phyloP scores from a whole-genome alignment of 2,797 vertebrate species.

The Coregonus sp. region DNA sequence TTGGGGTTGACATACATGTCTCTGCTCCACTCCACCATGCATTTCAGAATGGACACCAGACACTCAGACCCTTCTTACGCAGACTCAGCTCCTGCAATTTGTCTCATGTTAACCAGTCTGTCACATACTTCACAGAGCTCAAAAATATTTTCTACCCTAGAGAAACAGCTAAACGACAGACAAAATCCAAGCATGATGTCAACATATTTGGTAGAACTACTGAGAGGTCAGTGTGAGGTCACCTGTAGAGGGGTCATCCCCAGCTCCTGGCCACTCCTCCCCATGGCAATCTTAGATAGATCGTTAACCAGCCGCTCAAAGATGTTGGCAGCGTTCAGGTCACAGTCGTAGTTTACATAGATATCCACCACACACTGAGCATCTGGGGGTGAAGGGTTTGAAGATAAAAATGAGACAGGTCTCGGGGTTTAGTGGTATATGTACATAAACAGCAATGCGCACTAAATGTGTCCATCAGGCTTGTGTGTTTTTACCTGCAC shows the following conservation, averaged over 20 bases:
- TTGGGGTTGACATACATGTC: slow-evolving; percentile 98
- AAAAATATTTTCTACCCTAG: background rate
- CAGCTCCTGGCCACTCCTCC: slow-evolving; percentile 93
- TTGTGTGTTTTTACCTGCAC: slow-evolving; percentile 82
- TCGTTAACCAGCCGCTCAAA: slow-evolving; percentile 97
- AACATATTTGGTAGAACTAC: slow-evolving; percentile 46
- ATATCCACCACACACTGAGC: slow-evolving; percentile 98
- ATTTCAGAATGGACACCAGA: slow-evolving; percentile 95
- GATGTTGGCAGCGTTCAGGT: slow-evolving; percentile 97
- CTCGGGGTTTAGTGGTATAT: background rate
- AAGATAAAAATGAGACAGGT: background rate
- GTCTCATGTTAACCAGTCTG: slow-evolving; percentile 1
- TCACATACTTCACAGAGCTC: background rate
- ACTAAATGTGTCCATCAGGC: background rate
- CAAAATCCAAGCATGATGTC: background rate
- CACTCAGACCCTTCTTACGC: slow-evolving; percentile 98
- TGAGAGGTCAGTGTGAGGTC: no score
- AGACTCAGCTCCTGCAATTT: slow-evolving; percentile 88
- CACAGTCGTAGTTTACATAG: slow-evolving; percentile 98
- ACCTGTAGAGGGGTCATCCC: slow-evolving; percentile 85
- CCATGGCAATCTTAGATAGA: slow-evolving; percentile 96
- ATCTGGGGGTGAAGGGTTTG: slow-evolving; percentile 71
- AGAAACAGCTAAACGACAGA: background rate
- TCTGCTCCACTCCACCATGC: slow-evolving; percentile 99
- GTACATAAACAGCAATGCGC: background rate